Conservation (phyloP, 92 coral and sea anemone genomes). For the Ricordea florida region DNA sequence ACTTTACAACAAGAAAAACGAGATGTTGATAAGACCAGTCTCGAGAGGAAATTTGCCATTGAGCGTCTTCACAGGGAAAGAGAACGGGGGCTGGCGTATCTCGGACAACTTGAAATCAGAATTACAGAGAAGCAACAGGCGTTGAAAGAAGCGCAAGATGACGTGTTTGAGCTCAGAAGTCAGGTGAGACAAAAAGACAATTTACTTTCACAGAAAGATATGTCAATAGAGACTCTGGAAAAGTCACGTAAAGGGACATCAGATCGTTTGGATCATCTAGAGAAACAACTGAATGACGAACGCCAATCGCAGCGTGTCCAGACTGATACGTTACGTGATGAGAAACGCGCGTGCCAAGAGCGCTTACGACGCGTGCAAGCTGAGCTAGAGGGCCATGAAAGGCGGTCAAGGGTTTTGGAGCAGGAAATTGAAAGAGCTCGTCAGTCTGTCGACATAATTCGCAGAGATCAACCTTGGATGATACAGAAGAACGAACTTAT, state of each 20-base stretch:
- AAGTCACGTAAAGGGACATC: slow-evolving; percentile 22
- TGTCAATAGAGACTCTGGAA: slow-evolving; percentile 56
- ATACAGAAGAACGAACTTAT: slow-evolving; percentile 62
- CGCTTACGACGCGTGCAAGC: slow-evolving; percentile 58
- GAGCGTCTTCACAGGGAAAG: slow-evolving; percentile 72
- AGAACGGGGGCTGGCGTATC: slow-evolving; percentile 65
- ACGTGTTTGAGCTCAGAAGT: slow-evolving; percentile 41
- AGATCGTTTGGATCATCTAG: slow-evolving; percentile 39
- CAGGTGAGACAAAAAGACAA: slow-evolving; percentile 48
- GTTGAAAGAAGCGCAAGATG: slow-evolving; percentile 41
- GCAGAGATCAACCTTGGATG: slow-evolving; percentile 86
- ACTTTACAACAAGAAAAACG: slow-evolving; percentile 46
- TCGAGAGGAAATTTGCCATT: slow-evolving; percentile 68
- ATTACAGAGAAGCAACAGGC: slow-evolving; percentile 61
- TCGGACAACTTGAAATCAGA: slow-evolving; percentile 52
- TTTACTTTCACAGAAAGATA: slow-evolving; percentile 50
- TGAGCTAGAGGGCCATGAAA: slow-evolving; percentile 46
- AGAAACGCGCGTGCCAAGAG: slow-evolving; percentile 63
- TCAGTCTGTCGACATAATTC: slow-evolving; percentile 53
- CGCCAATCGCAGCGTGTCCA: slow-evolving; percentile 41
- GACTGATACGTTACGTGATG: slow-evolving; percentile 49
- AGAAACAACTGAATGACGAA: slow-evolving; percentile 53
- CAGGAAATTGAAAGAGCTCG: slow-evolving; percentile 62
- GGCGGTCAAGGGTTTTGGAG: slow-evolving; percentile 65
- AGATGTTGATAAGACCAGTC: slow-evolving; percentile 47